Base-by-base conservation (phyloP, 2,113 vertebrate genomes). In the Vanacampus margaritifer region DNA sequence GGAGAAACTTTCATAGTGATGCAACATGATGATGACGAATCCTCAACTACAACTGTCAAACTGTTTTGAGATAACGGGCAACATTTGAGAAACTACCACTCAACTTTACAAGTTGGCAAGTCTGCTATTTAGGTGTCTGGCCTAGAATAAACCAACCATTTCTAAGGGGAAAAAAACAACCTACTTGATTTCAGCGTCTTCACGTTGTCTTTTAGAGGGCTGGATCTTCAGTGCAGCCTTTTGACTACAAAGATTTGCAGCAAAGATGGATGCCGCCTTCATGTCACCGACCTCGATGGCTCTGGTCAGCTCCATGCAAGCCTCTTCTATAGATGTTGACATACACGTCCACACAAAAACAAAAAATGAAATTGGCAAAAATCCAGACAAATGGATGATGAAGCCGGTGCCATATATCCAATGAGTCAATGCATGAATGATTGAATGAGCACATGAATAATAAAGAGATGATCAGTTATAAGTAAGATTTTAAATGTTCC, bases 11-110 rank as follows among this genome's bases (percentile, higher is more conserved):
- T 90, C 61, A 96, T 85, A 0, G 86, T 88, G 75, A 98, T 80
- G 46, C 89, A 94, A 36, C 94, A 95, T 0, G 96, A 96, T 0
- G 93, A 94, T 0, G 91, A 86, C 0, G 91, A 90, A 2, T 98
- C 96, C 68, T 97, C 95, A 51, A 97, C 94, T 0, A 90, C 91
- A 10, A 97, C 94, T 65, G 94, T 90, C 78, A 97, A 87, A 65
- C 96, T 90, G 75, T 53, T 19, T 16, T 14, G n/a, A 13, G 7
- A 62, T 17, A 16, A 39, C 32, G 16, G 24, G 26, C 10, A 37
- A 37, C 58, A 37, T 6, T 23, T 3, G 21, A 61, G 59, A 23
- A 61, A 61, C 21, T 39, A 46, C 9, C 50, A 51, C 2, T 6
- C 21, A 11, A n/a, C n/a, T n/a, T n/a, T 54, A 1, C 23, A 24